phyloP scores from a whole-genome alignment of 1,140 invertebrate genomes.

The Sipha flava region DNA sequence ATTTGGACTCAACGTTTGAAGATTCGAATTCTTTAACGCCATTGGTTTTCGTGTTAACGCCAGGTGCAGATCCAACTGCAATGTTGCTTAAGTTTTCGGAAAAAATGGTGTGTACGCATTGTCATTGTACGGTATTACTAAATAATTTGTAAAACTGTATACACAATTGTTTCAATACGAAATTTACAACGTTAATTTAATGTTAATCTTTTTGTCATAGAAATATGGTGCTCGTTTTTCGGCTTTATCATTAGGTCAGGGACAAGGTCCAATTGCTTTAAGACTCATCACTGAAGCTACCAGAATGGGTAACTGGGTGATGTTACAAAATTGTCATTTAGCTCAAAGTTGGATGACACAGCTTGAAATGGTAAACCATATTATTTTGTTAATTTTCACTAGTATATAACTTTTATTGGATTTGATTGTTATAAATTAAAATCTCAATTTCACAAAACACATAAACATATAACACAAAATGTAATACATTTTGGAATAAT shows the following conservation, averaged over 20 bases:
- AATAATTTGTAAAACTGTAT: too few relatives aligned
- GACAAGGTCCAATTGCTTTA: constrained; percentile 81
- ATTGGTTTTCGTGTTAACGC: constrained; percentile 82
- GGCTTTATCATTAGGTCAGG: constrained; percentile 76
- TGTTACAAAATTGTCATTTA: constrained; percentile 90
- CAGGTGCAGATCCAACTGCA: constrained; percentile 85
- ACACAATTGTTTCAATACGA: too few relatives aligned
- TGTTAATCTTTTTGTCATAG: constrained; percentile 25
- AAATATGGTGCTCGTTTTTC: constrained; percentile 60
- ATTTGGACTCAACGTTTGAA: constrained; percentile 68
- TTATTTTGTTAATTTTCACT: not conserved
- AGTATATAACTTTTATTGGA: too few relatives aligned
- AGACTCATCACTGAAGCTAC: constrained; percentile 67
- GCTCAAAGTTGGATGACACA: constrained; percentile 85
- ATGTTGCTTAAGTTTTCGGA: constrained; percentile 80
- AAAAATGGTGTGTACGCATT: constrained; percentile 47
- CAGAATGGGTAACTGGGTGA: constrained; percentile 80
- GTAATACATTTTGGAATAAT: too few relatives aligned
- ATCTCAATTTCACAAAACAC: too few relatives aligned
- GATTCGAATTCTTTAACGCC: constrained; percentile 80
- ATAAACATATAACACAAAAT: too few relatives aligned
- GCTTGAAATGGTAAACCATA: constrained; percentile 68
- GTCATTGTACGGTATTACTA: too few relatives aligned
- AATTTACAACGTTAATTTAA: too few relatives aligned
- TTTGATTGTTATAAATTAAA: too few relatives aligned